A percentile compares a stretch with the other conserved stretches of the same genome.
These are phyloP conservation scores for Coenobita brevimanus DNA, from an alignment of 1,140 invertebrate genomes.

Conservation along the genomic window DNA sequence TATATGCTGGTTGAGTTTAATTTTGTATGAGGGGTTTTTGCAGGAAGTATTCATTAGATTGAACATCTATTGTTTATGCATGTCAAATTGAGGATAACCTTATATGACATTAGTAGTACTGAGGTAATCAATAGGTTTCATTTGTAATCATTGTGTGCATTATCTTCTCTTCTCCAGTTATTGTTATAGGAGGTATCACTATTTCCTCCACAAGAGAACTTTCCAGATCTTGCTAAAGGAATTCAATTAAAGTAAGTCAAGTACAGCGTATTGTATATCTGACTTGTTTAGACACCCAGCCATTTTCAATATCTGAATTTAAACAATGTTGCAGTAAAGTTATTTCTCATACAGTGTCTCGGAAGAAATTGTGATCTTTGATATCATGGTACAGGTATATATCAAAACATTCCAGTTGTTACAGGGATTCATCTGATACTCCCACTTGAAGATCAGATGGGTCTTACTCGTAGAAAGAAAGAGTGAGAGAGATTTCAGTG, in stretches of 20 bases:
- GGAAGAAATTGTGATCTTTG: conserved; percentile 51
- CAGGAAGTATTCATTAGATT: conserved; percentile 37
- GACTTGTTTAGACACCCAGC: no score
- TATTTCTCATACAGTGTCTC: conserved; percentile 24
- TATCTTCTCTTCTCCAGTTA: conserved; percentile 14
- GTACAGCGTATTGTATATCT: no score
- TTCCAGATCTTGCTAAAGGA: not conserved
- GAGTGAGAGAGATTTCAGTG: conserved; percentile 36
- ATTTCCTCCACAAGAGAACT: conserved; percentile 12
- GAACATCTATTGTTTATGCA: conserved; percentile 41
- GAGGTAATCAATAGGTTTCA: no score
- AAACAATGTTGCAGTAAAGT: conserved; percentile 9
- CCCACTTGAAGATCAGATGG: conserved; percentile 29
- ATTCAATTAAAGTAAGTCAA: no score
- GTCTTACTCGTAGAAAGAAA: conserved; percentile 42
- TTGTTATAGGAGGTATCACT: conserved; percentile 27
- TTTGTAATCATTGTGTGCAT: conserved; percentile 19
- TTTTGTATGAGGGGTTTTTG: conserved; percentile 40
- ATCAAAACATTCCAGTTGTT: conserved; percentile 61
- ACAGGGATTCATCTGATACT: conserved; percentile 44
- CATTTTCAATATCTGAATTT: conserved; percentile 25
- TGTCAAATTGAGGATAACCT: not conserved
- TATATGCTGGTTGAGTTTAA: conserved; percentile 37
- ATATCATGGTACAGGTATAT: conserved; percentile 27
- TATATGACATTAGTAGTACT: no score